phyloP scores from a whole-genome alignment of 2,797 vertebrate genomes.

The Neopelma chrysocephalum region DNA sequence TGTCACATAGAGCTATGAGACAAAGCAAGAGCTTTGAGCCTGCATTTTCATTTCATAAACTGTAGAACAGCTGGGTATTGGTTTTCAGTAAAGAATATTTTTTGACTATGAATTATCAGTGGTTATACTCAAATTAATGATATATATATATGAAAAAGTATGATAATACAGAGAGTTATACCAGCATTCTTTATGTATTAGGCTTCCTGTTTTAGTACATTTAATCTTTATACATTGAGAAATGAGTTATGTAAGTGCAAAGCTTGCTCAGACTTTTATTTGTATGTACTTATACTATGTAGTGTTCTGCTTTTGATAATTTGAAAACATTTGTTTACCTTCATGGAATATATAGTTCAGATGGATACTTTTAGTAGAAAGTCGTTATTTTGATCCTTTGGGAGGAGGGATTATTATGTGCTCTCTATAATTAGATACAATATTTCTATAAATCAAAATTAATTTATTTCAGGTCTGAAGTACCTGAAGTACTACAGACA shows the following conservation, averaged over 20 bases:
- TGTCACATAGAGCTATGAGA: not conserved
- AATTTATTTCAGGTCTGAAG: not conserved
- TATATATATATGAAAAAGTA: not conserved
- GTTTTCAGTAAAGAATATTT: not conserved
- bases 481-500: not conserved
- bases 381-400: not conserved
- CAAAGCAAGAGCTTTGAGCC: not conserved
- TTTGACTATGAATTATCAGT: not conserved
- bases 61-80: not conserved
- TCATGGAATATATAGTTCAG: not conserved
- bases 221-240: not conserved
- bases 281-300: not conserved
- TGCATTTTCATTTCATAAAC: not conserved
- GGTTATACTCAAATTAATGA: not conserved
- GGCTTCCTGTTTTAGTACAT: not conserved
- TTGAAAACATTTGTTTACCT: not conserved
- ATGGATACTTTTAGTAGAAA: not conserved
- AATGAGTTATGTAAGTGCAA: not conserved
- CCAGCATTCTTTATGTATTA: not conserved
- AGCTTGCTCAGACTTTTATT: accelerated
- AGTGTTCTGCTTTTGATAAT: not conserved
- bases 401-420: accelerated
- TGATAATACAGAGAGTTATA: not conserved
- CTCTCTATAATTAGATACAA: not conserved
- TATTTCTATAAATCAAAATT: not conserved